Conservation (phyloP, 1,140 invertebrate genomes). For the Drosophila virilis region DNA sequence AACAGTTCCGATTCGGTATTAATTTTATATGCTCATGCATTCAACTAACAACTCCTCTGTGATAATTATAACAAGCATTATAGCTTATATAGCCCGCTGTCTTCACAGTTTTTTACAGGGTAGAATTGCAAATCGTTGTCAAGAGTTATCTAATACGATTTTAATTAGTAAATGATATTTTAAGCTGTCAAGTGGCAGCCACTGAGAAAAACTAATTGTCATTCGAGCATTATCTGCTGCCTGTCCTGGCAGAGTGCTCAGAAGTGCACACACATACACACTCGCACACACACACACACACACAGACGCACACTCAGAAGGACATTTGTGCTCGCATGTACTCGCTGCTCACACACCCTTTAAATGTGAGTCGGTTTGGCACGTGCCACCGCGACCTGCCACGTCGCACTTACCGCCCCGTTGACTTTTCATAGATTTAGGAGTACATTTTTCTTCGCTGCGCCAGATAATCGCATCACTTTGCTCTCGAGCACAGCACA, state of each 20-base stretch:
- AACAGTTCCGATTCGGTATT: too few species aligned
- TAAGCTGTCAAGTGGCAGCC: conserved; percentile 45
- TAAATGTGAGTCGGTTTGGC: conserved; percentile 15
- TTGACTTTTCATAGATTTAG: conserved; percentile 80
- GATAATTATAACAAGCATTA: too few species aligned
- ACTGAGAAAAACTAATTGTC: conserved; percentile 43
- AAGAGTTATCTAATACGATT: conserved; percentile 56
- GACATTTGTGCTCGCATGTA: conserved; percentile 4
- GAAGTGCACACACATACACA: conserved; percentile 12
- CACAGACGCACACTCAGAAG: not conserved
- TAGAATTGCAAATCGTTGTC: conserved; percentile 36
- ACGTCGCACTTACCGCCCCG: conserved; percentile 54
- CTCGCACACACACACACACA: not conserved
- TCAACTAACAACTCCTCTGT: too few species aligned
- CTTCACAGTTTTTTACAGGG: not conserved
- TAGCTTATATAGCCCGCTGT: not conserved
- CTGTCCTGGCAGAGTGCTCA: not conserved
- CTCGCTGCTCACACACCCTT: conserved; percentile 17
- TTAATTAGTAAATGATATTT: conserved; percentile 69
- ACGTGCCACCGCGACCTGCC: conserved; percentile 57
- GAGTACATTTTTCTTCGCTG: conserved; percentile 72
- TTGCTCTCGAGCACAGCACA: conserved; percentile 12
- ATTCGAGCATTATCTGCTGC: conserved; percentile 32
- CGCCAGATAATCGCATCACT: conserved; percentile 45
- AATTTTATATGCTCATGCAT: too few species aligned